Conservation (phyloP, 92 coral and sea anemone genomes). For the Chrysogorgia sp. region DNA sequence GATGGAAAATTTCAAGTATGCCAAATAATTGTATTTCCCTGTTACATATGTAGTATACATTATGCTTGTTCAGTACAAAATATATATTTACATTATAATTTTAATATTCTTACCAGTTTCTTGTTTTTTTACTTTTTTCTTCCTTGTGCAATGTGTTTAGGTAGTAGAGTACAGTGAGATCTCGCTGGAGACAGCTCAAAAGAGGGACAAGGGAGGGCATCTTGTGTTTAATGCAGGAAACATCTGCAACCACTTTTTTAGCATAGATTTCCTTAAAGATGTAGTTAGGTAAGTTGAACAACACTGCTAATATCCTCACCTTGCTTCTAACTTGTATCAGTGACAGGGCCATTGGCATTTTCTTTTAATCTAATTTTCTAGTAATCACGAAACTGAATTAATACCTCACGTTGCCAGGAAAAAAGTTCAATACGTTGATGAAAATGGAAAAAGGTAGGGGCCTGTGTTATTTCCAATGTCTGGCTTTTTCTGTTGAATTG, state of each 20-base stretch:
- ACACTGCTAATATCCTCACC: background rate
- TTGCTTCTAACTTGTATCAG: too few relatives aligned
- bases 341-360: too few relatives aligned
- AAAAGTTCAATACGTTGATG: slow-evolving; percentile 86
- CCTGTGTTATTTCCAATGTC: background rate
- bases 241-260: slow-evolving; percentile 88
- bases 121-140: background rate
- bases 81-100: background rate
- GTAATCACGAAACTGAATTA: slow-evolving; percentile 70
- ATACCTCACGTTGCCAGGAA: slow-evolving; percentile 89
- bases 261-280: slow-evolving; percentile 70
- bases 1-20: slow-evolving; percentile 89
- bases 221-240: slow-evolving; percentile 89
- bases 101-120: background rate
- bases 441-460: slow-evolving; percentile 73
- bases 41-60: background rate
- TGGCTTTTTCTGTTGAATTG: background rate
- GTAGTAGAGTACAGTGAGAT: slow-evolving; percentile 99
- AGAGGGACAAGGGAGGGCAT: slow-evolving; percentile 76
- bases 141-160: slow-evolving; percentile 38
- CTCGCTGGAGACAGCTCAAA: slow-evolving; percentile 71
- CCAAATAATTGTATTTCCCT: background rate
- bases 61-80: background rate
- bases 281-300: slow-evolving; percentile 70
- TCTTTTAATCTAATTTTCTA: slow-evolving; percentile 7